These are phyloP conservation scores for Xiphorhynchus erythropygius DNA, from an alignment of 2,797 vertebrate genomes.

Conservation along the genomic window DNA sequence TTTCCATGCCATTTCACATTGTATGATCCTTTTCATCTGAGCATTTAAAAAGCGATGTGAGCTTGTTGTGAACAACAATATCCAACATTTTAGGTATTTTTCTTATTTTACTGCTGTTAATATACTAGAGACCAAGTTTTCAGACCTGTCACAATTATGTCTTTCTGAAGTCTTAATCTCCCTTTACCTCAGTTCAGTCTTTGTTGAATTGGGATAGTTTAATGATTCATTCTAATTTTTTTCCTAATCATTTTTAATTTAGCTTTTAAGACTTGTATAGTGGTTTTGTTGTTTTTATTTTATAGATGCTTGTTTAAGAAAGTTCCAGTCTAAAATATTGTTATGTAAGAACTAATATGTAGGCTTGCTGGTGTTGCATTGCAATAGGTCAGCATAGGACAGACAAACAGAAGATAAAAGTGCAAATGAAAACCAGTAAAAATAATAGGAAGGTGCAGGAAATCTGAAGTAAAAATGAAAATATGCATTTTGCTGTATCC, in stretches of 20 bases:
- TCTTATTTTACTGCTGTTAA: background rate
- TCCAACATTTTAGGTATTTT: background rate
- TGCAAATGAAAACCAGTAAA: fast-evolving
- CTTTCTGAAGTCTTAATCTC: background rate
- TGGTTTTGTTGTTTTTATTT: background rate
- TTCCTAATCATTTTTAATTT: background rate
- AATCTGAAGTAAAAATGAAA: background rate
- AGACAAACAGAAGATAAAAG: background rate
- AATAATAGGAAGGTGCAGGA: background rate
- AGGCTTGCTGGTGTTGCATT: background rate
- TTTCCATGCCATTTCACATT: background rate
- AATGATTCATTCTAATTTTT: background rate
- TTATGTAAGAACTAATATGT: background rate
- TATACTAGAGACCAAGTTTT: background rate
- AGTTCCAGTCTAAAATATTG: background rate
- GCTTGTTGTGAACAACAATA: background rate
- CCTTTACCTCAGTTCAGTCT: background rate
- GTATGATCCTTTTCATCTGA: background rate
- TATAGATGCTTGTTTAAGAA: background rate
- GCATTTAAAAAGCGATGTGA: background rate
- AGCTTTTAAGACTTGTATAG: background rate
- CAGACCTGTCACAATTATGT: background rate
- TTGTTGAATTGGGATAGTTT: background rate
- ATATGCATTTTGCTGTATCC: background rate
- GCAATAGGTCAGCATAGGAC: background rate